Conservation (phyloP, 2,797 vertebrate genomes). For the Neoniphon sammara region DNA sequence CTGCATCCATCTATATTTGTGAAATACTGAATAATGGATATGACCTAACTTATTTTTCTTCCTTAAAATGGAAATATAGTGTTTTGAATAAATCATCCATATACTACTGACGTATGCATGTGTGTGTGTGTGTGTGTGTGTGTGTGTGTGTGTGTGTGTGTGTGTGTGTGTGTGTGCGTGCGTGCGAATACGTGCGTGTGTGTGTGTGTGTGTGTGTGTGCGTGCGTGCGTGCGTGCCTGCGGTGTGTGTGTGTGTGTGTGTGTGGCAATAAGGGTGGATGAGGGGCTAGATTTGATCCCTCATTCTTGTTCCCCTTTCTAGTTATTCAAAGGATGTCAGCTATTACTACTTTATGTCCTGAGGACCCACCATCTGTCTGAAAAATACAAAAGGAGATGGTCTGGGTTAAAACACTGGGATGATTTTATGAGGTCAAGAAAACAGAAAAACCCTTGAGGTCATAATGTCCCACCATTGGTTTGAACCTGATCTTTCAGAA, state of each 20-base stretch:
- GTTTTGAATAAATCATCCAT: background rate
- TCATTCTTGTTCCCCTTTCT: constrained; percentile 16
- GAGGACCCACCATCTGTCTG: constrained; percentile 4
- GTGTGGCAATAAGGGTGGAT: constrained; percentile 10
- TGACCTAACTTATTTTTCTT: background rate
- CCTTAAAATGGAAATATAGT: background rate
- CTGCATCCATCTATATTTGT: background rate
- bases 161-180: constrained; percentile 8
- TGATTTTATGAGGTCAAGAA: background rate
- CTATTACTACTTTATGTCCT: constrained; percentile 30
- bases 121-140: constrained; percentile 2
- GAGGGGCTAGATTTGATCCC: constrained; percentile 36
- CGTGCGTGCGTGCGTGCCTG: too few species aligned
- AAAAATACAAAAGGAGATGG: constrained; percentile 17
- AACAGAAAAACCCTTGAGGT: background rate
- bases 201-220: constrained; percentile 22
- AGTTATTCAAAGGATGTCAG: constrained; percentile 22
- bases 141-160: background rate
- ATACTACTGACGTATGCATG: background rate
- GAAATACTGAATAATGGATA: background rate
- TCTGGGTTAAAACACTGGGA: constrained; percentile 3
- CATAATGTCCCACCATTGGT: background rate
- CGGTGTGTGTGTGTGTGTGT: constrained; percentile 16
- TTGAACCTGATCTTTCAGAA: background rate
- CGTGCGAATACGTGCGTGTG: too few species aligned